Base-by-base conservation (phyloP, 2,888 invertebrate genomes). In the Oscheius sp. region DNA sequence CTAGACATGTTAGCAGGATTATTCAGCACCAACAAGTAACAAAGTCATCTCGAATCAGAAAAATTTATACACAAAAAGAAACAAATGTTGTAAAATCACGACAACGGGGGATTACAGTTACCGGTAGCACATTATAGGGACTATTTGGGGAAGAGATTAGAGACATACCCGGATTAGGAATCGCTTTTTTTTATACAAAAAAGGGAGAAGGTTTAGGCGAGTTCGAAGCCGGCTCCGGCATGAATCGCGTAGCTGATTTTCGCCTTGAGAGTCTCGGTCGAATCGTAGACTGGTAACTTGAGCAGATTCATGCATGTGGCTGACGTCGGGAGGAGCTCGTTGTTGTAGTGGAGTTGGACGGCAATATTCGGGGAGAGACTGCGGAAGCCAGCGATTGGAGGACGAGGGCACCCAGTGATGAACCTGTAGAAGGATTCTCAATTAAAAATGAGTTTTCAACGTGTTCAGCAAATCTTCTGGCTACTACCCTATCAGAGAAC, bases 241-340 rank as follows among this genome's bases (percentile, higher is more conserved):
- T 80, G 76, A 42, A 82, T 82, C 2, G 82, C 80, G 60, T 80
- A 79, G n/a, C 70, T 73, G 37, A 75, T 33, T 21, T 68, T 68
- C 1, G 33, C 13, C 21, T 35, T 33, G 10, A 68, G 42, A 21
- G 29, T 55, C 13, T 32, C 53, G 32, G 21, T 13, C 1, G 68
- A 55, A 32, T 68, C 42, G 68, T 82, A 82, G 70, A 60, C 76
- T 0, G 98, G 98, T 84, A 99, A 92, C 91, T 98, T 98, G 77
- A 99, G 92, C 79, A 99, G 92, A 92, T 99, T 98, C 93, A 99
- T 95, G 90, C 98, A 99, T 3, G 99, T 99, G 90, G 96, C 96
- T 9, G 98, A 95, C 11, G 97, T 96, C 0, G 98, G 98, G 88
- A 99, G 92, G 13, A 96, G 93, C 89, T 96, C 95, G 2, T 84